phyloP scores from a whole-genome alignment of 1,140 invertebrate species.

The Leptoteleia sp. region DNA sequence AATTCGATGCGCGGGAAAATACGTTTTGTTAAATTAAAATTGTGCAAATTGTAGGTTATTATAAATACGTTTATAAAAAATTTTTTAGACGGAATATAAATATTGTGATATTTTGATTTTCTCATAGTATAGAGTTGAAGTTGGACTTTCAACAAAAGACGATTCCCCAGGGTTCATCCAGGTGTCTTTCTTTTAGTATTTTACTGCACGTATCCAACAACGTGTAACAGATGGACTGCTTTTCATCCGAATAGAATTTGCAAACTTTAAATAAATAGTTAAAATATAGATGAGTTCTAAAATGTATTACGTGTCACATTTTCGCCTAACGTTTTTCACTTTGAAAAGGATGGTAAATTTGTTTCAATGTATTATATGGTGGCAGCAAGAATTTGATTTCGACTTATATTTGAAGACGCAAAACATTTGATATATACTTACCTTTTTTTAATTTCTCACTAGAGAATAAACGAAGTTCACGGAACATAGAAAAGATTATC shows the following conservation, averaged over 20 bases:
- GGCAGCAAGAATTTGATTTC: no score
- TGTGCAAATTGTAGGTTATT: not conserved
- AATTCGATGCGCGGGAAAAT: no score
- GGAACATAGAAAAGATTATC: no score
- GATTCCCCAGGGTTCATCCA: slow-evolving; percentile 22
- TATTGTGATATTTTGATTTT: slow-evolving; percentile 44
- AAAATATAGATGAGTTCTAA: slow-evolving; percentile 7
- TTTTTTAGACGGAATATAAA: no score
- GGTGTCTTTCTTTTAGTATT: slow-evolving; percentile 25
- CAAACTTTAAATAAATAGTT: slow-evolving; percentile 24
- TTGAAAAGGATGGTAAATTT: no score
- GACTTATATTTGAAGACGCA: no score
- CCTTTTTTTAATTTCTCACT: no score
- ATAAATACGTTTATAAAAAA: no score
- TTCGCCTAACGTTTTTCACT: no score
- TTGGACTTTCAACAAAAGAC: slow-evolving; percentile 33
- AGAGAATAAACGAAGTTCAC: no score
- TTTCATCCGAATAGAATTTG: slow-evolving; percentile 25
- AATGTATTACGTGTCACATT: not conserved
- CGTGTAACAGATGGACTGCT: slow-evolving; percentile 18
- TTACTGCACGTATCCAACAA: slow-evolving; percentile 1
- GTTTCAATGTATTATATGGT: no score
- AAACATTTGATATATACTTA: no score
- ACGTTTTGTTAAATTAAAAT: slow-evolving; percentile 1
- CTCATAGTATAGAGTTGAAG: slow-evolving; percentile 21